Percentiles rank a stretch among this genome's conserved stretches.
phyloP scores from a whole-genome alignment of 2,888 invertebrate species.

The Nephrotoma appendiculata region DNA sequence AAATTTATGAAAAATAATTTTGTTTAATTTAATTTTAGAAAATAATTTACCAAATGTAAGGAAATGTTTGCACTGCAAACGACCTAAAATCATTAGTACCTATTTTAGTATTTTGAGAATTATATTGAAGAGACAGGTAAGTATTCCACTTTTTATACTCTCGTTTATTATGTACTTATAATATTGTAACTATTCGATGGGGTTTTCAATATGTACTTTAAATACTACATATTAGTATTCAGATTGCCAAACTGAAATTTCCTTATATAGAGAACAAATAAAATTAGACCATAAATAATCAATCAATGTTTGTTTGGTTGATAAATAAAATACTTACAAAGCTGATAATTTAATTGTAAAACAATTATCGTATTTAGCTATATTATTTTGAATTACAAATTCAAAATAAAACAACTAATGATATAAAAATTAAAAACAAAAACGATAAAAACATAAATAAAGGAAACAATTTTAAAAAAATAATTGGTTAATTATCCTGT shows the following conservation, averaged over 20 bases:
- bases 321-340: not conserved
- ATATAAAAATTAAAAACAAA: not conserved
- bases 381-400: not conserved
- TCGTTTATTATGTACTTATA: not conserved
- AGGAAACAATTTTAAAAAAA: not conserved
- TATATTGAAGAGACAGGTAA: not conserved
- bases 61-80: not conserved
- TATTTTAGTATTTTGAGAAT: not conserved
- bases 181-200: not conserved
- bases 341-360: not conserved
- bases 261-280: not conserved
- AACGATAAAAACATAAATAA: not conserved
- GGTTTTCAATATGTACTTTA: not conserved
- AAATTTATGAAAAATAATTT: not conserved
- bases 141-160: not conserved
- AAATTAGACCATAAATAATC: not conserved
- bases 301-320: not conserved
- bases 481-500: not conserved
- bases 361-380: not conserved
- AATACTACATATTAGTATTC: not conserved
- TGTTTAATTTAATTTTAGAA: not conserved
- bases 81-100: not conserved
- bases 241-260: not conserved
- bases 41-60: not conserved
- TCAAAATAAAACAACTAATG: not conserved